These are phyloP conservation scores for Antigone vipio DNA, from an alignment of 2,113 vertebrate species.

Conservation along the genomic window DNA sequence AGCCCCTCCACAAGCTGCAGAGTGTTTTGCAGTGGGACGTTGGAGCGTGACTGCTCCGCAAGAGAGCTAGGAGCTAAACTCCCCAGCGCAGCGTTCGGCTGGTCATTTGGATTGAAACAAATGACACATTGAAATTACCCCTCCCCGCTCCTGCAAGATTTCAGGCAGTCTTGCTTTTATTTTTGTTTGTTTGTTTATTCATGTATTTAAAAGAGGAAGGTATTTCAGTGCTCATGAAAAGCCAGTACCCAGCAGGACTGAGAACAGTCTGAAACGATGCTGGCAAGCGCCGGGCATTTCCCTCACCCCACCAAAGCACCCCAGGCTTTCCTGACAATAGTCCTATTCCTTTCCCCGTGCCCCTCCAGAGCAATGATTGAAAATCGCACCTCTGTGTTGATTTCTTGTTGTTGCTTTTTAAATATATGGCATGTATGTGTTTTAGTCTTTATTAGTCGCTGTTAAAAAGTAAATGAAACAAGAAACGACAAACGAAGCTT, in stretches of 20 bases:
- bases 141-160: background rate
- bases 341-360: background rate
- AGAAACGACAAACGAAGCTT: constrained; percentile 43
- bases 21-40: background rate
- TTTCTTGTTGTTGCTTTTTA: background rate
- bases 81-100: background rate
- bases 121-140: constrained; percentile 13
- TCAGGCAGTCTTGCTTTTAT: constrained; percentile 30
- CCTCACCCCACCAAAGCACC: background rate
- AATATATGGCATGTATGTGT: background rate
- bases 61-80: background rate
- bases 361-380: background rate
- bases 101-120: constrained; percentile 39
- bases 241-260: background rate
- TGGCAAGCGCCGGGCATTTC: background rate
- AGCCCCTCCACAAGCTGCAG: background rate
- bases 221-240: constrained; percentile 40
- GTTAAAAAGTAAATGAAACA: constrained; percentile 52
- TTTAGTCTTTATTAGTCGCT: constrained; percentile 28
- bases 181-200: constrained; percentile 65
- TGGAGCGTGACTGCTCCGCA: background rate
- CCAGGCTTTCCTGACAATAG: constrained; percentile 17
- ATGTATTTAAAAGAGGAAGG: constrained; percentile 8
- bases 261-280: background rate
- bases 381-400: constrained; percentile 31